Base-by-base conservation (phyloP, 1,140 invertebrate species). In the Helicoverpa armigera region DNA sequence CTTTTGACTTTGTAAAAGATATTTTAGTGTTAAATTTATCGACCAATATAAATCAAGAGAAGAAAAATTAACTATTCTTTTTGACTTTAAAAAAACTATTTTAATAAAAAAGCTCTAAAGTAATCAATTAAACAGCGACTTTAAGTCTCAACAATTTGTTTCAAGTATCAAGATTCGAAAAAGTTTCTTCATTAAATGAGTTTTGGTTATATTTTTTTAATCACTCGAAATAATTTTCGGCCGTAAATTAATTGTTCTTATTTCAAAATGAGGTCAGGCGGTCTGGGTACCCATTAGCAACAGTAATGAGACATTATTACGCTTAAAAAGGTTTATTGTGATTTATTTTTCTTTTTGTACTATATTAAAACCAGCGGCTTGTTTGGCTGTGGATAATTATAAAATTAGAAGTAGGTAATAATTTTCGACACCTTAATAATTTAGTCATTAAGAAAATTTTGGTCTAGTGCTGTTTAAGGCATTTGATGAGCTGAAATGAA, bases 271-370 rank as follows among this genome's bases (percentile, higher is more conserved):
- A 65, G 63, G 63, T 65, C 63, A n/a, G 61, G 14, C 31, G 23
- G 10, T 29, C n/a, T 65, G 10, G 23, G 35, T 43, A 14, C 31
- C n/a, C 63, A 16, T 43, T 65, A 29, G 12, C 61, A n/a, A 63
- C 35, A n/a, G 63, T 65, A 65, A 65, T 65, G 63, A 65, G 63
- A 65, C 43, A 65, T 65, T 65, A 65, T 65, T 65, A 43, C 13
- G 31, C 14, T 43, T 48, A 43, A 35, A 65, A 65, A n/a, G 63
- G 63, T 43, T 65, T 43, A 16, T 65, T 65, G 31, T 65, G 31
- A 43, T 65, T 65, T 65, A 65, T 16, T 65, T 65, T 65, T 65
- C 14, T 48, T 65, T 65, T 65, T 56, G 13, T 14, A 56, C 14
- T 56, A 16, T 56, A n/a, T 56, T 16, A n/a, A 16, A n/a, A 14